Conservation (phyloP, 2,797 vertebrate genomes). For the Leptatherina wallacei region DNA sequence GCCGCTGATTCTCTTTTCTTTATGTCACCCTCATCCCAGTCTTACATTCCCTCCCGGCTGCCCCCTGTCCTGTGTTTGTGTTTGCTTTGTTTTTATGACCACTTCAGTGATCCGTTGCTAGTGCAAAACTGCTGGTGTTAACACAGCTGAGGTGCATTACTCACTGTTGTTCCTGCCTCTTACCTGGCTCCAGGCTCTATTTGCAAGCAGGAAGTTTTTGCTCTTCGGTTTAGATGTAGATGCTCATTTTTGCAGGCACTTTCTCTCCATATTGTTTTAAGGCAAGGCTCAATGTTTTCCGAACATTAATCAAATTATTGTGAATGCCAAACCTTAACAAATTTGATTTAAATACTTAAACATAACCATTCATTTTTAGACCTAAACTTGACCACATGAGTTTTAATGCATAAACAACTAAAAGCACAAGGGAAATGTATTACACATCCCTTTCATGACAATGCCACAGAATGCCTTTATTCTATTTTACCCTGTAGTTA, state of each 20-base stretch:
- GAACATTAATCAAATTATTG: background rate
- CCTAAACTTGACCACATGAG: background rate
- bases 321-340: background rate
- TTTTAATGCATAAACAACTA: background rate
- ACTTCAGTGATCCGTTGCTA: constrained; percentile 76
- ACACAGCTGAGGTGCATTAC: constrained; percentile 85
- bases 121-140: constrained; percentile 78
- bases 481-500: no score
- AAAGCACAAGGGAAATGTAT: background rate
- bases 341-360: background rate
- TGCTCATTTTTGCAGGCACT: constrained; percentile 29
- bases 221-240: constrained; percentile 48
- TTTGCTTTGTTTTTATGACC: constrained; percentile 80
- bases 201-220: constrained; percentile 60
- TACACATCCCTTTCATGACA: no score
- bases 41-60: constrained; percentile 33
- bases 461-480: no score
- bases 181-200: constrained; percentile 75
- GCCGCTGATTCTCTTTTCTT: constrained; percentile 25
- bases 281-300: background rate
- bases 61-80: constrained; percentile 56
- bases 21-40: constrained; percentile 32
- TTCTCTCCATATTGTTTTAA: background rate
- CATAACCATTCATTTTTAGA: background rate
- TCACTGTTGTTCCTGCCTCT: constrained; percentile 73